Evolutionary conservation across 2,113 vertebrate species (phyloP), one percentile per base, ranked within the genome.

Genomic region (Lycaon pictus): DNA sequence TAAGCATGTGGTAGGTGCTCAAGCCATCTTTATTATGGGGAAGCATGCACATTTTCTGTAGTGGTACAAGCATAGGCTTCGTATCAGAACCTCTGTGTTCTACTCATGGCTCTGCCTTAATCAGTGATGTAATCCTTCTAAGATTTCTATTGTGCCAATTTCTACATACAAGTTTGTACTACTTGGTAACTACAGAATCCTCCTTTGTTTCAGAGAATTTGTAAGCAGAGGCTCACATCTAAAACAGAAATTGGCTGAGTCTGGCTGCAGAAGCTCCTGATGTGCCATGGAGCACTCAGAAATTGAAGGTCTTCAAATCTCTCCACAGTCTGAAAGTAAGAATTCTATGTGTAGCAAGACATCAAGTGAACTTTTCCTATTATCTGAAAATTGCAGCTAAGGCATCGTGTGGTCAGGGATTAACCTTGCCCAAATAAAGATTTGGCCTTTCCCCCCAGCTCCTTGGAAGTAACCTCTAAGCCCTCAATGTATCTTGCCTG

Each of bases 251-350:
- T 23, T 88, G 7, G 11, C 25, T 53, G 11, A 58, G 29, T 4
- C 43, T 80, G 72, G 29, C 11, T 77, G 77, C 16, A 51, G 82
- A 91, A 7, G 7, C 12, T 81, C 65, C 16, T 79, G 63, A 87
- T 53, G 9, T 92, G n/a, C 43, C 53, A 48, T 67, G 27, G 2
- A 80, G 32, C 12, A 43, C 22, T 88, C 37, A 77, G 32, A 90
- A 76, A 80, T 84, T n/a, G 51, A 95, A 89, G 27, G 9, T 27
- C 13, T 92, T 93, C 12, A 93, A 27, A 85, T 88, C 91, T 82
- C 32, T 82, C 23, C 55, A 55, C 48, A 79, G 72, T 86, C 35
- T 93, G 56, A 35, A 20, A 55, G 2, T 63, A 80, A 93, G 90
- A 93, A 69, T 81, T 93, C 77, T 88, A 19, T 60, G 17, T 48